Base-by-base conservation (phyloP, 2,113 vertebrate species). In the Salminus brasiliensis region DNA sequence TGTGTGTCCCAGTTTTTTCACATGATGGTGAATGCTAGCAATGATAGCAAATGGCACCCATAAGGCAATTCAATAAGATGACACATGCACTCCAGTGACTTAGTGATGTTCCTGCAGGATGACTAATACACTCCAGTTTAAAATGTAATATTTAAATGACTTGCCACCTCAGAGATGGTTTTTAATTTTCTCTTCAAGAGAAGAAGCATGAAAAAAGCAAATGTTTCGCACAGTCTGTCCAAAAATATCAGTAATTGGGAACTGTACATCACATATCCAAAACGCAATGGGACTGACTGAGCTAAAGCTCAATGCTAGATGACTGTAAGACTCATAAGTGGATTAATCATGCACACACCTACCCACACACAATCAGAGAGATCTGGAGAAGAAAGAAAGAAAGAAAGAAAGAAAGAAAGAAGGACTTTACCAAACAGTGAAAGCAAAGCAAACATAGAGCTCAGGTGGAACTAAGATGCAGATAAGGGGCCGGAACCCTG, bases 231-330 rank as follows among this genome's bases (percentile, higher is more conserved):
- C 30, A 16, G 9, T 9, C 15, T 9, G 10, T 21, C 47, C 32
- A 63, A 34, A 63, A 63, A 63, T 63, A 63, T 34, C 60, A 18
- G 29, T 29, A 62, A 62, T 29, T 34, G 15, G 34, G 60, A 63
- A 34, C 27, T 6, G 29, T 32, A 62, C 16, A 63, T 21, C 60
- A 63, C 60, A 18, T 9, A 34, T 63, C 34, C 29, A 21, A 36
- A 63, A 63, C 23, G 15, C 59, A 16, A n/a, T n/a, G n/a, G n/a
- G n/a, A n/a, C n/a, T n/a, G 4, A 32, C 15, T 7, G 29, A 62
- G 29, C 16, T 4, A 32, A 62, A 32, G 15, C 8, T 13, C 15
- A 13, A 29, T 62, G 16, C 18, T 32, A 62, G 2, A 18, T 62
- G 59, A 62, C 59, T 62, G 2, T 32, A 32, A 62, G 30, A 62